Evolutionary conservation across 2,888 invertebrate genomes (phyloP), one percentile per base, ranked within the genome.

Genomic region (Beris morrisii): DNA sequence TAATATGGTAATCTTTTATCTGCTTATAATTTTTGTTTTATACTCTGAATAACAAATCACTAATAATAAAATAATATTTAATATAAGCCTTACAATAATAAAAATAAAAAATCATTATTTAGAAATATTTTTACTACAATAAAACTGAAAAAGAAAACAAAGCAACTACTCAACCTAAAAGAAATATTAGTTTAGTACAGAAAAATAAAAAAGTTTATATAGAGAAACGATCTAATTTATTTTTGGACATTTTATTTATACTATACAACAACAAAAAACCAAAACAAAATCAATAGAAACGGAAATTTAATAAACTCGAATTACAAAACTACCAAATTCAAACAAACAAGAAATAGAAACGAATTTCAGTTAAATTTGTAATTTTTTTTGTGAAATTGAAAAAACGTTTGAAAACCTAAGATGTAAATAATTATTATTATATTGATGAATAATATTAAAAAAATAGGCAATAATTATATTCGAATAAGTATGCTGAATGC

Each of bases 171-270:
- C 22, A 52, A n/a, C 11, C 11, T 12, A 45, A 59, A 46, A 31
- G 13, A n/a, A 59, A 46, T 46, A 46, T 22, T 28, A 52, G 4
- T 46, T 13, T 46, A 30, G 46, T 59, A 59, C 32, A 59, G 48
- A 48, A 46, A 31, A 48, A 55, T 12, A 13, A 48, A 59, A 31
- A 6, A 46, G 22, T 22, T 22, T 22, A 22, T 22, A 44, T 32
- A 44, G 28, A 57, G 46, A 56, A 57, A 22, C 13, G 13, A 46
- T n/a, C 58, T 46, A 59, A 58, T 59, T 59, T 59, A 59, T 59
- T 59, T 59, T 59, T 59, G 58, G 58, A 59, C 12, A 48, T 30
- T 59, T 48, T 59, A 48, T 59, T 59, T 59, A 46, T 50, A 22
- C 22, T 22, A 9, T 48, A 59, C 48, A 59, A 59, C 9, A 59